Percentiles rank a stretch among this genome's conserved stretches.
Conservation (phyloP, 2,888 invertebrate species). For the Pegoplata infirma region DNA sequence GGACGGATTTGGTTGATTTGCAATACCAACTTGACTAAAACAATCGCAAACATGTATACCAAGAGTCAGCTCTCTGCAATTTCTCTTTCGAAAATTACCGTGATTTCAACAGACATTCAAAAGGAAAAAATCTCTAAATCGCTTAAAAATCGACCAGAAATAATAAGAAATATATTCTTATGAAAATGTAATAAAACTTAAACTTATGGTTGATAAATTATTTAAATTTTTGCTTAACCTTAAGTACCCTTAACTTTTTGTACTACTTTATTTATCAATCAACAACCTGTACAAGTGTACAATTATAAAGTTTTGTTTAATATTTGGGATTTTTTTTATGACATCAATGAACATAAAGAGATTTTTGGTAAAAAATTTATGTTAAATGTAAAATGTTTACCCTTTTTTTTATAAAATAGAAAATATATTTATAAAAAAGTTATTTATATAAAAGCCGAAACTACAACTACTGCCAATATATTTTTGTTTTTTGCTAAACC, state of each 20-base stretch:
- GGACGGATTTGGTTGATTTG: too few relatives aligned
- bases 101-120: too few relatives aligned
- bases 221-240: not conserved
- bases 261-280: not conserved
- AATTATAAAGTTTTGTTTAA: not conserved
- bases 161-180: too few relatives aligned
- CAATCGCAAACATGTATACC: too few relatives aligned
- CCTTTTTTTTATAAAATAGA: not conserved
- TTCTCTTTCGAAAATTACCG: too few relatives aligned
- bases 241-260: not conserved
- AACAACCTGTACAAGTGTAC: not conserved
- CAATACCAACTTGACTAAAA: too few relatives aligned
- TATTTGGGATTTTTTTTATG: not conserved
- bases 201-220: not conserved
- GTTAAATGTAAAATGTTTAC: not conserved
- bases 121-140: too few relatives aligned
- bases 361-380: not conserved
- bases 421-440: too few relatives aligned
- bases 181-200: too few relatives aligned
- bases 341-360: not conserved
- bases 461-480: not conserved
- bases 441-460: not conserved
- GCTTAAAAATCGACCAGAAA: too few relatives aligned
- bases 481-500: not conserved
- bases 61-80: too few relatives aligned